These are phyloP conservation scores for Eilema griseolum DNA, from an alignment of 2,888 invertebrate genomes.

Conservation along the genomic window DNA sequence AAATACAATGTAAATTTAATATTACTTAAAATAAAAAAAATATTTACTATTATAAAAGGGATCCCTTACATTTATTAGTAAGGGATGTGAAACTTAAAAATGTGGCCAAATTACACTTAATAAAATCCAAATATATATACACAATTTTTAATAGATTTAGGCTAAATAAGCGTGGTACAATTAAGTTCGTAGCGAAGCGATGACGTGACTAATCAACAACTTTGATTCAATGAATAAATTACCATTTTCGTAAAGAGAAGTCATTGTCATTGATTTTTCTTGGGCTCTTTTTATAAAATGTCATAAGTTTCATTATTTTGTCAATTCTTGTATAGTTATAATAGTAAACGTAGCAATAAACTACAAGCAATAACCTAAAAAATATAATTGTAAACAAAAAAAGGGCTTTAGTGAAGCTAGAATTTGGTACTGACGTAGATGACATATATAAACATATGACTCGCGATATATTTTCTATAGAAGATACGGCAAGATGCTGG, in stretches of 20 bases:
- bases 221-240: constrained; percentile 25
- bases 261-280: constrained; percentile 28
- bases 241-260: constrained; percentile 24
- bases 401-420: constrained; percentile 84
- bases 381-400: constrained; percentile 64
- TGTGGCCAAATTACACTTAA: constrained; percentile 87
- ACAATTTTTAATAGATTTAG: constrained; percentile 78
- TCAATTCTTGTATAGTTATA: constrained; percentile 64
- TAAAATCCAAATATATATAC: constrained; percentile 86
- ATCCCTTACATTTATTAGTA: constrained; percentile 78
- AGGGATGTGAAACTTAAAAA: constrained; percentile 81
- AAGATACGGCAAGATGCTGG: constrained; percentile 69
- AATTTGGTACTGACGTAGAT: constrained; percentile 82
- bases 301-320: constrained; percentile 47
- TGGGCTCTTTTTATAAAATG: constrained; percentile 14
- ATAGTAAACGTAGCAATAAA: constrained; percentile 83
- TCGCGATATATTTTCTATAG: constrained; percentile 85
- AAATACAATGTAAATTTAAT: constrained; percentile 83
- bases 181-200: constrained; percentile 46
- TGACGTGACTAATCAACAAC: constrained; percentile 30
- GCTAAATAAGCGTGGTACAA: constrained; percentile 51
- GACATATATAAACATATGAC: constrained; percentile 68
- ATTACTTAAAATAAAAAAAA: constrained; percentile 69
- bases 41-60: constrained; percentile 79
- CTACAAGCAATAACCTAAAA: constrained; percentile 78